Conservation (phyloP, 2,113 vertebrate species). For the Peromyscus californicus region DNA sequence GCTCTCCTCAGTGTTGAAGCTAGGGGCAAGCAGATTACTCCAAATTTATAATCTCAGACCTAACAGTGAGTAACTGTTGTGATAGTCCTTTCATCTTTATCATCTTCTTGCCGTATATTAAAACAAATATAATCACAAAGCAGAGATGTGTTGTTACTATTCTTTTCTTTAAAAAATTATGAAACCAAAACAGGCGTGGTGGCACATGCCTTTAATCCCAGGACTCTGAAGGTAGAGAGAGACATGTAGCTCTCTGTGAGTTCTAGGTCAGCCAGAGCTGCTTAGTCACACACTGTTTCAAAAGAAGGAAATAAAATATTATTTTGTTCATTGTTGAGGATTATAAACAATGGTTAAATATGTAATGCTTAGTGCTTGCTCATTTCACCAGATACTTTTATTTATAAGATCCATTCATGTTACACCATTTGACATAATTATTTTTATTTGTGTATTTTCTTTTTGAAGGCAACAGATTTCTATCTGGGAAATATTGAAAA, state of each 20-base stretch:
- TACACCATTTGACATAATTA: not conserved
- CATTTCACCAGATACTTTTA: not conserved
- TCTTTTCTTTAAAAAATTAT: not conserved
- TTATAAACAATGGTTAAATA: not conserved
- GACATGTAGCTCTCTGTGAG: no score
- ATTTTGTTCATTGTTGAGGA: not conserved
- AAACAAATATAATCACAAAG: not conserved
- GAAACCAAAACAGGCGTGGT: not conserved
- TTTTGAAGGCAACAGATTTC: not conserved
- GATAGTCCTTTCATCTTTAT: not conserved
- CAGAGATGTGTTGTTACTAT: not conserved
- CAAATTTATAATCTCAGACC: not conserved
- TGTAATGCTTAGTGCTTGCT: not conserved
- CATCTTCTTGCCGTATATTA: not conserved
- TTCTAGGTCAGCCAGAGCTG: no score
- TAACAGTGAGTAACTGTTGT: not conserved
- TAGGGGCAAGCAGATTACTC: no score
- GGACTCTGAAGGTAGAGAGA: no score
- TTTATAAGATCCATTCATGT: not conserved
- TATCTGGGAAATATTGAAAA: not conserved
- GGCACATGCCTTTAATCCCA: no score
- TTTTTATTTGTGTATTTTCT: not conserved
- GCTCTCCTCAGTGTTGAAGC: no score
- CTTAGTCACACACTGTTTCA: no score
- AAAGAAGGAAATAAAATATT: not conserved